Evolutionary conservation across 2,797 vertebrate genomes (phyloP).

Genomic region (Prionace glauca): DNA sequence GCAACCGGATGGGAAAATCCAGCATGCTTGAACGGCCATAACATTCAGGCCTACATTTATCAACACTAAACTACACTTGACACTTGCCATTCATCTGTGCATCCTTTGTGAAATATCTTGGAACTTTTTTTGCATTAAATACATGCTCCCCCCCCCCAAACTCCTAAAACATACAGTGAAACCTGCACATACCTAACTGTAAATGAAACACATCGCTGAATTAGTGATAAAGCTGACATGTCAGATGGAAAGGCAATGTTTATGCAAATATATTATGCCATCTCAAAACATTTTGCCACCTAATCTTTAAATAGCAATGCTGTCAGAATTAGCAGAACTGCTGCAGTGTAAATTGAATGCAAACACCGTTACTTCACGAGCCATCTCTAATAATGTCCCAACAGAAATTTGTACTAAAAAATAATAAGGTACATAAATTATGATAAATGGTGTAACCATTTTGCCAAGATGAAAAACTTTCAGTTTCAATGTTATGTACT

Average conservation of each 20-base stretch:
- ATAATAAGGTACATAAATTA: neutral
- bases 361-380: neutral
- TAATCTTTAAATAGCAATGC: slow-evolving; percentile 33
- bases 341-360: slow-evolving; percentile 25
- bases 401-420: neutral
- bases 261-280: neutral
- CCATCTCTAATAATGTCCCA: neutral
- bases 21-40: too few relatives aligned
- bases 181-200: neutral
- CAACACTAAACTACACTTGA: neutral
- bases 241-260: slow-evolving; percentile 12
- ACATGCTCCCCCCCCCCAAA: neutral
- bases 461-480: neutral
- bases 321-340: slow-evolving; percentile 19
- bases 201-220: neutral
- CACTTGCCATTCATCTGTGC: neutral
- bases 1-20: too few relatives aligned
- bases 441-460: neutral
- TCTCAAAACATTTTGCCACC: slow-evolving; percentile 9
- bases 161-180: neutral
- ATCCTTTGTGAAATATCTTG: neutral
- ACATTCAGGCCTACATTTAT: neutral
- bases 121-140: neutral
- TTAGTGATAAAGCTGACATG: neutral
- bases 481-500: neutral